Evolutionary conservation across 2,888 invertebrate genomes (phyloP), one percentile per base, ranked within the genome.

Genomic region (Diarsia mendica): DNA sequence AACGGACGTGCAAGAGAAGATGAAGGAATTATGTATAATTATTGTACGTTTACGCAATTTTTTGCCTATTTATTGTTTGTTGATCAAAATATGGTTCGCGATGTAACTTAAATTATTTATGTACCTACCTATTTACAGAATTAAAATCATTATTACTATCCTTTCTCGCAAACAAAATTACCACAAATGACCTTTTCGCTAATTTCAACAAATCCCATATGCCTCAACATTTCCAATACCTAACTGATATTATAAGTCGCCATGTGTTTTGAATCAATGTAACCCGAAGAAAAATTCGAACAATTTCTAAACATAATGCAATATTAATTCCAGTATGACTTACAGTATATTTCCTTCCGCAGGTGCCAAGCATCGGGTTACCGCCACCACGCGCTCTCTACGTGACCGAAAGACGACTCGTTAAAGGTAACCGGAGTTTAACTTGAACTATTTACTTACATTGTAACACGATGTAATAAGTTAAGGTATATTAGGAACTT

Each of bases 401-500:
- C 86, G 87, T 86, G 86, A 78, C 80, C 84, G 70, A 77, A 77
- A 69, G 53, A 72, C 84, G 28, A 73, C 33, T 71, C 72, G 60
- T 60, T 80, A 81, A 87, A 86, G 86, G 86, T 86, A 87, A 64
- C 28, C 74, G 13, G 39, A 61, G 60, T 65, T 72, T 63, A 58
- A 58, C 80, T 83, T 61, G 23, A 44, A 63, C n/a, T 44, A 10
- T 18, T 9, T 44, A 60, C 49, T 46, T 67, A 72, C 70, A 53
- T 67, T 79, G 80, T 82, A 71, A 39, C 69, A 48, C n/a, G 39
- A 51, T n/a, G 0, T 15, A 23, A 49, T 73, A 58, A 44, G 39
- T 65, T 46, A 74, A 63, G n/a, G 15, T 49, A 48, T 64, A 44
- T 58, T 63, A 75, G n/a, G 68, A 60, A 79, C 33, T 55, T 39